phyloP scores from a whole-genome alignment of 2,797 vertebrate species.

The Acanthornis magna region DNA sequence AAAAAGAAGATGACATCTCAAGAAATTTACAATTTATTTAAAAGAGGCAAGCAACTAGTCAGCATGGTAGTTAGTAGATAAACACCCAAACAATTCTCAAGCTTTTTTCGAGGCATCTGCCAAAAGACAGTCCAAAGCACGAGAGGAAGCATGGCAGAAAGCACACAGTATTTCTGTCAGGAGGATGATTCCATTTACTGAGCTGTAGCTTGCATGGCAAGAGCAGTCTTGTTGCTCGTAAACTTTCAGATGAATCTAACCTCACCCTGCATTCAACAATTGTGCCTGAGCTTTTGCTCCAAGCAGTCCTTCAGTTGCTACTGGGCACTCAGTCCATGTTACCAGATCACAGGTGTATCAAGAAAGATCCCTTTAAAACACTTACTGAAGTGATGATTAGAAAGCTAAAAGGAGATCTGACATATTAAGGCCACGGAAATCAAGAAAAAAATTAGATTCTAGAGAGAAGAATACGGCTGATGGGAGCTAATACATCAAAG shows the following conservation, averaged over 20 bases:
- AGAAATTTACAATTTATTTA: background rate
- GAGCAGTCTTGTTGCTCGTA: background rate
- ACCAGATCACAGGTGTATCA: background rate
- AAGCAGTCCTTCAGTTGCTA: background rate
- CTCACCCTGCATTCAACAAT: background rate
- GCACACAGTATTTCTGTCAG: background rate
- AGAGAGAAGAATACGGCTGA: background rate
- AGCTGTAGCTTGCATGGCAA: background rate
- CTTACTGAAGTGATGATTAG: background rate
- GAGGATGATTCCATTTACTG: background rate
- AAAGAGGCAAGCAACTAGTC: background rate
- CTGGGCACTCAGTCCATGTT: background rate
- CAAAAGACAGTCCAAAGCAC: background rate
- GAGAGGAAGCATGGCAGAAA: background rate
- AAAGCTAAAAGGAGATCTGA: background rate
- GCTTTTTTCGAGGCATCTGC: background rate
- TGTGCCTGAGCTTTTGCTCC: background rate
- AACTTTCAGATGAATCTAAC: background rate
- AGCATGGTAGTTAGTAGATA: background rate
- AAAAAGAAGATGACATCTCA: background rate
- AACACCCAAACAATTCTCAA: background rate
- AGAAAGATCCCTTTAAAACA: background rate
- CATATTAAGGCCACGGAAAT: background rate
- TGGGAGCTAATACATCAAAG: background rate
- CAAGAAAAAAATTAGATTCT: background rate